Evolutionary conservation across 92 coral and sea anemone species (phyloP).

Genomic region (Phenganax stokvisi): DNA sequence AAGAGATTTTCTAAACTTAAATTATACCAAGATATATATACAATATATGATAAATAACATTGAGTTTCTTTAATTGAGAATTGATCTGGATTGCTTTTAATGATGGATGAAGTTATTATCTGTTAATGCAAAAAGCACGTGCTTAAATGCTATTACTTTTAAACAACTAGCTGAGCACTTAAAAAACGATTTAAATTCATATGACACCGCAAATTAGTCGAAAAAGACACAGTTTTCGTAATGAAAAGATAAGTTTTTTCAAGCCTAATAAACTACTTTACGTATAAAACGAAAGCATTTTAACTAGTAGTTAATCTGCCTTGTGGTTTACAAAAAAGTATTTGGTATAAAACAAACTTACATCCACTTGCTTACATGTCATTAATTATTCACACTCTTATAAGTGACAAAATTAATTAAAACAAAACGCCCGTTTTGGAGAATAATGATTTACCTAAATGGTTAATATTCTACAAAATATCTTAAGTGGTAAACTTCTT

Average conservation of each 20-base stretch:
- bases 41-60: neutral
- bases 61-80: too few species aligned
- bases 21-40: neutral
- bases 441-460: too few species aligned
- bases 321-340: neutral
- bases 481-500: too few species aligned
- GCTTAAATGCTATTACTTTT: slow-evolving; percentile 1
- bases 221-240: neutral
- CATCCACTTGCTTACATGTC: neutral
- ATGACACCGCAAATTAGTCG: neutral
- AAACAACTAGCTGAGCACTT: neutral
- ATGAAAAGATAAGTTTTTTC: neutral
- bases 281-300: too few species aligned
- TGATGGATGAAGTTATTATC: too few species aligned
- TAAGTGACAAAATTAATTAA: too few species aligned
- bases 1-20: neutral
- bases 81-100: too few species aligned
- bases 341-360: neutral
- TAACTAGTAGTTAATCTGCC: too few species aligned
- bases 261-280: too few species aligned
- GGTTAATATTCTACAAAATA: too few species aligned
- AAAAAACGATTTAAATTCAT: neutral
- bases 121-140: slow-evolving; percentile 1
- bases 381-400: neutral
- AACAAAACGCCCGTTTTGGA: too few species aligned